Base-by-base conservation (phyloP, 2,797 vertebrate genomes). In the Muscicapa striata region DNA sequence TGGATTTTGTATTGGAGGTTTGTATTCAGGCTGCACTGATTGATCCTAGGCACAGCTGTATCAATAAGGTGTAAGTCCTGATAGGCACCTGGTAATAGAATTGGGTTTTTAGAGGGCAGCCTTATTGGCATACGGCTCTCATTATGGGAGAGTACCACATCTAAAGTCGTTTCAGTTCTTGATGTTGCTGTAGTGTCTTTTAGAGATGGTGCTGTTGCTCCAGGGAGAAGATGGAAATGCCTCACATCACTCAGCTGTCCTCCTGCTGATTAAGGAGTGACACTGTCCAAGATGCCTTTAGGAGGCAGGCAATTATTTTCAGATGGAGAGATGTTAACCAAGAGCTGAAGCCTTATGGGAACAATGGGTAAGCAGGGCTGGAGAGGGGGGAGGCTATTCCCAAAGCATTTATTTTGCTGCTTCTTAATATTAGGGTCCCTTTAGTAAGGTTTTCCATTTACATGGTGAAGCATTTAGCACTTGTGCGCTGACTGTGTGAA, bases 221-320 rank as follows among this genome's bases (percentile, higher is more conserved):
- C 38, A 81, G 93, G 94, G 95, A 90, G 68, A 90, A 92, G 62
- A 49, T 89, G 66, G 77, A 90, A 94, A 72, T 84, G 92, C 69
- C 62, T 92, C 20, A 4, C 26, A 49, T 96, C 80, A 46, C 58
- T 96, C 79, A 94, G 58, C 90, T 83, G 84, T 93, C 62, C 52
- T 92, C 38, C 34, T 64, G 77, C 36, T 92, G 90, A 93, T 96
- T 93, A 95, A 78, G 66, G 86, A 88, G 64, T 54, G 72, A 87
- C 57, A 22, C 40, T 52, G 86, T 86, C 82, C 8, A 0, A 70
- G 82, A 49, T 64, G 84, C 91, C 74, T 94, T 87, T 88, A 6
- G 24, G 84, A 94, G 91, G 68, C 67, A 81, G 64, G 58, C 91
- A 96, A 74, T 97, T 93, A 94, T 96, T 95, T 96, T 94, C 86